A percentile compares a stretch with the other conserved stretches of the same genome.
Conservation (phyloP, 2,113 vertebrate species). For the Oplegnathus fasciatus region DNA sequence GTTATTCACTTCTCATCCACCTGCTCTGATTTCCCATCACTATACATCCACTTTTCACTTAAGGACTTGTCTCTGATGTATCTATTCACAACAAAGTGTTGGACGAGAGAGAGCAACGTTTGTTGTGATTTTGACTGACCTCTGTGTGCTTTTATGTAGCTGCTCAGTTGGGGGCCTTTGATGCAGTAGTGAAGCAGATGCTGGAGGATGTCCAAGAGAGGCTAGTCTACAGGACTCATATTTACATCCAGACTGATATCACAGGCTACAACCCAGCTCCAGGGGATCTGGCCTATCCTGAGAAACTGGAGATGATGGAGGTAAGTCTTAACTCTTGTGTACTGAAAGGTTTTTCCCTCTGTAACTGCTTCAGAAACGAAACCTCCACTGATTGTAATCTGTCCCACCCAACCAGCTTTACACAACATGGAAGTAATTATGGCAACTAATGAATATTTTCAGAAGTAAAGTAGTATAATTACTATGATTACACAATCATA, state of each 20-base stretch:
- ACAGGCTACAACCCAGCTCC: constrained; percentile 95
- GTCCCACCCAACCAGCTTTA: background rate
- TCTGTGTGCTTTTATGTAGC: constrained; percentile 76
- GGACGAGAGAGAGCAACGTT: background rate
- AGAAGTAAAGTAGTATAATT: no score
- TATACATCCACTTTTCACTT: constrained; percentile 9
- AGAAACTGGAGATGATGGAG: constrained; percentile 99
- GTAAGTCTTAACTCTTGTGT: constrained; percentile 76
- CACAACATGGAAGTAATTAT: background rate
- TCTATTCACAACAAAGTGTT: constrained; percentile 13
- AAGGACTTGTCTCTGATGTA: background rate
- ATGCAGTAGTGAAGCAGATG: constrained; percentile 96
- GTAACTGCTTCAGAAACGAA: background rate
- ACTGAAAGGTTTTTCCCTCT: background rate
- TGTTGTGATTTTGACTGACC: constrained; percentile 31
- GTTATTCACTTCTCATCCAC: background rate
- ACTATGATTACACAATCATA: no score
- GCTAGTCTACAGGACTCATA: constrained; percentile 96
- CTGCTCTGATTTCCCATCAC: background rate
- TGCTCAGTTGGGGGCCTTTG: constrained; percentile 93
- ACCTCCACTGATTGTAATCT: background rate
- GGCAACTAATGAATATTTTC: background rate
- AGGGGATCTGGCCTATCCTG: constrained; percentile 96
- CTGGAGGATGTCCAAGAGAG: constrained; percentile 97
- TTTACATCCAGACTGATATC: constrained; percentile 99